Conservation (phyloP, 1,140 invertebrate genomes). For the Caerostris extrusa region DNA sequence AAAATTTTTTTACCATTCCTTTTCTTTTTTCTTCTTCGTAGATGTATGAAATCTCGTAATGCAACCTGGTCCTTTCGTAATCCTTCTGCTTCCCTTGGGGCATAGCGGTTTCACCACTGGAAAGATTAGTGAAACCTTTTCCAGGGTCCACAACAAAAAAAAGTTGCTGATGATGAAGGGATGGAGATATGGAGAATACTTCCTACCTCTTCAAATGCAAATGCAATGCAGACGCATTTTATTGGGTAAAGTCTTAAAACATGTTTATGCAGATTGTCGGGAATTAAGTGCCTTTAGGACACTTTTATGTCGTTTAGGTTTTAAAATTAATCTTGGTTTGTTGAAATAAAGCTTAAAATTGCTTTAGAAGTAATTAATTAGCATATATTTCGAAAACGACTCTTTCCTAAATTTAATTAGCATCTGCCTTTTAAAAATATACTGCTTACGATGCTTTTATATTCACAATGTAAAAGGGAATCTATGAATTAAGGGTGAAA, state of each 20-base stretch:
- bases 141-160: not conserved
- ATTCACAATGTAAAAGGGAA: too few relatives aligned
- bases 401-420: too few relatives aligned
- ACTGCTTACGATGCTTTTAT: too few relatives aligned
- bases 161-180: not conserved
- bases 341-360: too few relatives aligned
- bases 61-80: slow-evolving; percentile 12
- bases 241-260: not conserved
- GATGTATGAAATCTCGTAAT: slow-evolving; percentile 41
- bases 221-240: not conserved
- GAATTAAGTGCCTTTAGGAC: too few relatives aligned
- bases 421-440: too few relatives aligned
- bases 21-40: not conserved
- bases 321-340: too few relatives aligned
- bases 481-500: too few relatives aligned
- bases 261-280: not conserved
- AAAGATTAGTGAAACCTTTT: slow-evolving; percentile 35
- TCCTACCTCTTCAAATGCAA: not conserved
- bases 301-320: too few relatives aligned
- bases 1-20: too few relatives aligned
- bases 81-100: not conserved
- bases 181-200: not conserved
- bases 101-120: not conserved
- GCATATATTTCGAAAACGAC: too few relatives aligned
- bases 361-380: too few relatives aligned